Evolutionary conservation across 1,140 invertebrate species (phyloP), one percentile per base, ranked within the genome.

Genomic region (Hylyphantes graminicola): DNA sequence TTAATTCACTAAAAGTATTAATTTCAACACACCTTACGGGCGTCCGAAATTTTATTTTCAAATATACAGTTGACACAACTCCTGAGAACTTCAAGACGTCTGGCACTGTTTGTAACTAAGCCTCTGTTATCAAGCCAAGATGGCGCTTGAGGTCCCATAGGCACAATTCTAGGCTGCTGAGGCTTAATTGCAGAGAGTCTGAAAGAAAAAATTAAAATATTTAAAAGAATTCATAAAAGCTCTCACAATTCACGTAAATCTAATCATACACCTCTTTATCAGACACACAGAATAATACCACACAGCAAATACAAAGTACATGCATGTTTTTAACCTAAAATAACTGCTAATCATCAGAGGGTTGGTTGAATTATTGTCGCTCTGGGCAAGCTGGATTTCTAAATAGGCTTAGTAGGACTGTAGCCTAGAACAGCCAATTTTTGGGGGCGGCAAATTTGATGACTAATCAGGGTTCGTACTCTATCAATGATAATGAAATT

Each of bases 21-120:
- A 54, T 48, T n/a, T 65, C 9, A 67, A 88, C 88, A 87, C 87
- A 91, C 91, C 87, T 98, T 99, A 67, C 96, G 92, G 0, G 97
- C 97, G 91, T 99, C 97, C 17, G 96, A 95, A 87, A 99, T 98
- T 88, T 97, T 97, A 88, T 97, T 97, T 89, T 99, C 97, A 90
- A 99, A 99, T 86, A 99, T 98, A 87, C 95, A 97, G 85, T 94
- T 95, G 21, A 99, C 94, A 91, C 97, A 99, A 88, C 95, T 96
- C 68, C 95, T 92, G 50, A 99, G 90, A 15, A 98, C 96, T 91
- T 98, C 97, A 10, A 99, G 90, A 87, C 97, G 91, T 61, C 97
- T 91, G 0, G 96, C 96, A 15, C 96, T 98, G 90, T 98, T 98
- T 77, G 95, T 95, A 19, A 82, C 59, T 54, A 98, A 93, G 75